Evolutionary conservation across 2,888 invertebrate species (phyloP).

Genomic region (Xestoiulus laeticollis): DNA sequence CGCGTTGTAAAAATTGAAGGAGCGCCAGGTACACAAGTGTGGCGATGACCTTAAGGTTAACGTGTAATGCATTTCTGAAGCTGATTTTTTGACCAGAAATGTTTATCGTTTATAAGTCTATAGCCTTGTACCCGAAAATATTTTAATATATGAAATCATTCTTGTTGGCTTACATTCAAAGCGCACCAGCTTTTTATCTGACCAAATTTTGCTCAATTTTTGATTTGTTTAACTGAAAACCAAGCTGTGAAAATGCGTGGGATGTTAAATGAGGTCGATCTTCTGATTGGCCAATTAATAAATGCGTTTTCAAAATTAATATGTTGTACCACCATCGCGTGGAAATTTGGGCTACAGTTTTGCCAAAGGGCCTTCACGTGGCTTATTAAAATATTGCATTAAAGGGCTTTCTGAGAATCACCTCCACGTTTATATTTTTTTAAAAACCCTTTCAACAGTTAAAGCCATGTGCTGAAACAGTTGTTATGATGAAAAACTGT

Average conservation of each 20-base stretch:
- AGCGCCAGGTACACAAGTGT: conserved; percentile 10
- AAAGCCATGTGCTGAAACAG: conserved; percentile 19
- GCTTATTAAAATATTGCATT: neutral
- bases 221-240: too few relatives aligned
- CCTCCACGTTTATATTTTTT: neutral
- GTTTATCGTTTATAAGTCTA: neutral
- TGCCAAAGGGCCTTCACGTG: neutral
- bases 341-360: too few relatives aligned
- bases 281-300: neutral
- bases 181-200: neutral
- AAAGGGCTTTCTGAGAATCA: neutral
- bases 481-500: conserved; percentile 31
- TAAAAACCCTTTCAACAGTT: neutral
- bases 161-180: neutral
- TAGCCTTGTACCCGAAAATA: neutral
- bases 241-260: too few relatives aligned
- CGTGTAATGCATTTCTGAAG: neutral
- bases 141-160: neutral
- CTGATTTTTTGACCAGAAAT: neutral
- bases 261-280: too few relatives aligned
- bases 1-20: neutral
- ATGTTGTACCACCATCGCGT: too few relatives aligned
- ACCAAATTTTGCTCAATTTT: too few relatives aligned
- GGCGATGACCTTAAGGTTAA: conserved; percentile 11
- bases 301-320: neutral